Percentiles rank a stretch among this genome's conserved stretches.
phyloP scores from a whole-genome alignment of 2,113 vertebrate species.

The Hemiprocne comata region DNA sequence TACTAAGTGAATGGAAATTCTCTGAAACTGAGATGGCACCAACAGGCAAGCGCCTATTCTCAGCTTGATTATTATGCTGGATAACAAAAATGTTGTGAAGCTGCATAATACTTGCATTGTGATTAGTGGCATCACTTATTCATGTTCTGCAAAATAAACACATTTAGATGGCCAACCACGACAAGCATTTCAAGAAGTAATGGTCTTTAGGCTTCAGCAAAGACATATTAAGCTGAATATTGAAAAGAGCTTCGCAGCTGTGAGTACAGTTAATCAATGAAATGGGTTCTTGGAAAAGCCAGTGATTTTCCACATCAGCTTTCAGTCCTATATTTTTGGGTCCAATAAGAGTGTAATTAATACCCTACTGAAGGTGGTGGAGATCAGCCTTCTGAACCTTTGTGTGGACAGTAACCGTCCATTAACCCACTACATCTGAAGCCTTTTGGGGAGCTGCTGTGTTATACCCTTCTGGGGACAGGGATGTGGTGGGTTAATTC shows the following conservation, averaged over 20 bases:
- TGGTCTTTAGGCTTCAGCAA: not conserved
- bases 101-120: not conserved
- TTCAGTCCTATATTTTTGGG: not conserved
- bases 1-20: conserved; percentile 28
- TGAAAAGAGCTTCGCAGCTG: conserved; percentile 15
- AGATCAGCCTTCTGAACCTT: not conserved
- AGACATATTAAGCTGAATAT: conserved; percentile 6
- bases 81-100: conserved; percentile 6
- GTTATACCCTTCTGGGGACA: not conserved
- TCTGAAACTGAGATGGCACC: not conserved
- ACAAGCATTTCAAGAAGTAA: conserved; percentile 24
- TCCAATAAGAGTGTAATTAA: not conserved
- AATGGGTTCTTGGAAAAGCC: not conserved
- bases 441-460: not conserved
- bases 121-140: conserved; percentile 15
- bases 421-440: not conserved
- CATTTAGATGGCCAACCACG: not conserved
- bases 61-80: conserved; percentile 2
- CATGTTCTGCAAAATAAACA: conserved; percentile 34
- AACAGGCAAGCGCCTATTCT: not conserved
- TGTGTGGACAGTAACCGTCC: not conserved
- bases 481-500: not conserved
- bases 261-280: conserved; percentile 1
- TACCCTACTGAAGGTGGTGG: not conserved
- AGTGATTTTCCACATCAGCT: not conserved